Conservation (phyloP, 2,113 vertebrate species). For the Saguinus imperator region DNA sequence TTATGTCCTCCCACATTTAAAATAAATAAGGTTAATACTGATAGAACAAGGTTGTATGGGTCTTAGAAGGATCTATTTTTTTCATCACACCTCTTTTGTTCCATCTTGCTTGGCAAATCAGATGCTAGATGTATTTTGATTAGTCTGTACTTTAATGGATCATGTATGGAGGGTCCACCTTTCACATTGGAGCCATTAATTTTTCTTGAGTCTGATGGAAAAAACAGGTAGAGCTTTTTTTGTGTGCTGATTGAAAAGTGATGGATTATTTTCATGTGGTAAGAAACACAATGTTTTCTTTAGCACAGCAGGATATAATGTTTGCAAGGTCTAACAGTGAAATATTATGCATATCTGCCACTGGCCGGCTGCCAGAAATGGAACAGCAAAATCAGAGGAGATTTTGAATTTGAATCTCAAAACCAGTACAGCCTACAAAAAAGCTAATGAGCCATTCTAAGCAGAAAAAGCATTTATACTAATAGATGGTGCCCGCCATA, state of each 20-base stretch:
- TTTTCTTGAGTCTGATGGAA: conserved; percentile 92
- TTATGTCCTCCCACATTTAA: conserved; percentile 69
- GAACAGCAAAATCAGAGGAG: conserved; percentile 84
- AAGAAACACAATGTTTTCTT: conserved; percentile 99
- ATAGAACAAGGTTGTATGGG: conserved; percentile 72
- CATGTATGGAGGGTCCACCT: conserved; percentile 87
- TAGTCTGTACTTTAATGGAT: conserved; percentile 89
- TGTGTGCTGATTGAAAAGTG: conserved; percentile 91
- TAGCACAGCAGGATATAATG: conserved; percentile 99
- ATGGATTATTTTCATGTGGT: conserved; percentile 97
- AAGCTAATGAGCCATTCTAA: conserved; percentile 85
- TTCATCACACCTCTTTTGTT: conserved; percentile 79
- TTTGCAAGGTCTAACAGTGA: conserved; percentile 96
- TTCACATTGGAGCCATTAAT: conserved; percentile 88
- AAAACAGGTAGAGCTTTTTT: conserved; percentile 92
- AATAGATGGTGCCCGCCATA: conserved; percentile 80
- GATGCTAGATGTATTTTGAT: conserved; percentile 87
- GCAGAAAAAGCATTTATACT: conserved; percentile 83
- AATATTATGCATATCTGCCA: conserved; percentile 96
- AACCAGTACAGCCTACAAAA: conserved; percentile 78
- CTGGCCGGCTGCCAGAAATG: conserved; percentile 89
- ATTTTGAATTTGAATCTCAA: conserved; percentile 86
- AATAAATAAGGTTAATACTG: conserved; percentile 78
- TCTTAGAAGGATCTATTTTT: conserved; percentile 77
- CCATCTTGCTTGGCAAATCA: conserved; percentile 83